Conservation (phyloP, 2,797 vertebrate species). For the Pempheris klunzingeri region DNA sequence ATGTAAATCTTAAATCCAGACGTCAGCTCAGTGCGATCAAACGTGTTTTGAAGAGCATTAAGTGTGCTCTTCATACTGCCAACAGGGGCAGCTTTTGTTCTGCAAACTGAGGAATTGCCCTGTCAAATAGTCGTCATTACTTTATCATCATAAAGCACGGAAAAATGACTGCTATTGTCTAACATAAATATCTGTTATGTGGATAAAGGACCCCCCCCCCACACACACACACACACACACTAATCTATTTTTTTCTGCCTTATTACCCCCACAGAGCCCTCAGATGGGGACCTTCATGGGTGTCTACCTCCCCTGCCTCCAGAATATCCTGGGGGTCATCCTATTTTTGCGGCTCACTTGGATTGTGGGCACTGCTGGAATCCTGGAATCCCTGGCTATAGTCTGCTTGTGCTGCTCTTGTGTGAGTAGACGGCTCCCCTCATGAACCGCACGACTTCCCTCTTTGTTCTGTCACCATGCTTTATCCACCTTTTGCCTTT, state of each 20-base stretch:
- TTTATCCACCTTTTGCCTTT: neutral
- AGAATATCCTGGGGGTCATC: constrained; percentile 98
- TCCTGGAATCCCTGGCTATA: constrained; percentile 93
- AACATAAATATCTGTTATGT: too few species aligned
- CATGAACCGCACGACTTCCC: neutral
- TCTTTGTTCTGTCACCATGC: neutral
- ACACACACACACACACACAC: neutral
- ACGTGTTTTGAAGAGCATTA: neutral
- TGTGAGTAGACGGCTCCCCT: constrained; percentile 87
- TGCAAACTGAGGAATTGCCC: neutral
- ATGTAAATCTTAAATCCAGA: neutral
- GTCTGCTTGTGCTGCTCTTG: constrained; percentile 95
- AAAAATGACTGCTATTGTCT: too few species aligned
- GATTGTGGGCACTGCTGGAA: constrained; percentile 96
- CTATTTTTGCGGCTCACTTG: constrained; percentile 96
- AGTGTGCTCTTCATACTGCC: neutral
- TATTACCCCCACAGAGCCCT: constrained; percentile 84
- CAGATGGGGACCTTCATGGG: constrained; percentile 98
- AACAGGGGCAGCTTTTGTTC: constrained; percentile 5
- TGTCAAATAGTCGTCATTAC: too few species aligned
- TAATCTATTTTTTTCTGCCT: neutral
- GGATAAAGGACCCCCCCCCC: too few species aligned
- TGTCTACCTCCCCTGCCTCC: constrained; percentile 97
- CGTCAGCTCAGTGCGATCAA: neutral
- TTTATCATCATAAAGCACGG: too few species aligned